phyloP scores from a whole-genome alignment of 2,797 vertebrate species.

The Mycteria americana region DNA sequence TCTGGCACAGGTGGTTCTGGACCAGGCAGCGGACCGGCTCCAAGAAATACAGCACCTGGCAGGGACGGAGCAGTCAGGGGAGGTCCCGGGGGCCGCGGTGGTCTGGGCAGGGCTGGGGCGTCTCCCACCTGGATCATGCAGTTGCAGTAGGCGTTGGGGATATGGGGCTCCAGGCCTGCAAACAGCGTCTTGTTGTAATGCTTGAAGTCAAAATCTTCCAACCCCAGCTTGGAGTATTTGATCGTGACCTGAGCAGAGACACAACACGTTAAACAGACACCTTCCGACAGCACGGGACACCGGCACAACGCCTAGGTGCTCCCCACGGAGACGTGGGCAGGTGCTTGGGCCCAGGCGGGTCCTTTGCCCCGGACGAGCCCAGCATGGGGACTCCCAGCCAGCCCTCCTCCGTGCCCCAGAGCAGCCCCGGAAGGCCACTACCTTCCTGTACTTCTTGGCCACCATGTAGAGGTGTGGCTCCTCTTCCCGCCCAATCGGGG shows the following conservation, averaged over 20 bases:
- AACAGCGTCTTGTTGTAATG: slow-evolving; percentile 98
- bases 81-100: rapidly evolving
- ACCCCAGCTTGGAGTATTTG: slow-evolving; percentile 96
- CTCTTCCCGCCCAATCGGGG: slow-evolving; percentile 91
- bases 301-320: rapidly evolving
- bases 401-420: background rate
- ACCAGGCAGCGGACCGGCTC: slow-evolving; percentile 94
- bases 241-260: slow-evolving; percentile 87
- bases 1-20: slow-evolving; percentile 97
- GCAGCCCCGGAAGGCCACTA: slow-evolving; percentile 29
- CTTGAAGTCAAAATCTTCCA: slow-evolving; percentile 99
- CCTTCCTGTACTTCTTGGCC: slow-evolving; percentile 97
- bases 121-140: slow-evolving; percentile 94
- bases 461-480: slow-evolving; percentile 96
- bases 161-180: slow-evolving; percentile 96
- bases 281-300: rapidly evolving
- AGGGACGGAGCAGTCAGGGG: background rate
- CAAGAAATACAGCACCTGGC: slow-evolving; percentile 93
- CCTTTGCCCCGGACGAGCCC: background rate
- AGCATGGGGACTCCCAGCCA: background rate
- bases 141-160: slow-evolving; percentile 99
- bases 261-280: rapidly evolving
- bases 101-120: background rate
- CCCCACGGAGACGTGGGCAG: rapidly evolving
- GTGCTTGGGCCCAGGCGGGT: background rate